Conservation (phyloP, 1,140 invertebrate genomes). For the Meloidogyne chitwoodi region DNA sequence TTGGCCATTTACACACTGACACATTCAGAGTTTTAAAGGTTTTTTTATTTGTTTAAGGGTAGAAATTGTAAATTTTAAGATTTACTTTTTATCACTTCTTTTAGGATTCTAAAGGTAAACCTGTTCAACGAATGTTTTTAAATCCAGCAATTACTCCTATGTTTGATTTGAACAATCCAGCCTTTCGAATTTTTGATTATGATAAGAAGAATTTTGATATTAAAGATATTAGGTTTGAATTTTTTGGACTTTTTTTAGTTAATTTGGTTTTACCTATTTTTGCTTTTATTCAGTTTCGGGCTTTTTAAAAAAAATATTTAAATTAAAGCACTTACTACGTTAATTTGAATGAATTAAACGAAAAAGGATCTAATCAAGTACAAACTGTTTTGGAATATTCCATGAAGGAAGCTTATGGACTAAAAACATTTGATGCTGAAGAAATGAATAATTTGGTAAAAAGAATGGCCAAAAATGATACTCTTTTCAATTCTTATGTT, state of each 20-base stretch:
- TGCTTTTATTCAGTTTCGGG: no score
- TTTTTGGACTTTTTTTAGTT: neutral
- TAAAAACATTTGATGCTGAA: neutral
- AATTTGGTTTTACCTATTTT: no score
- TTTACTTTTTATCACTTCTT: no score
- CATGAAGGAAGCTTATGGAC: conserved; percentile 37
- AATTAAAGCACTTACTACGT: conserved; percentile 47
- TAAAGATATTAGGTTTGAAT: conserved; percentile 41
- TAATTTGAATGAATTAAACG: conserved; percentile 40
- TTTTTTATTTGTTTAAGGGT: neutral
- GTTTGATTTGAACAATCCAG: conserved; percentile 33
- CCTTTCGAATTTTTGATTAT: conserved; percentile 39
- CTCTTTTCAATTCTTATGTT: conserved; percentile 20
- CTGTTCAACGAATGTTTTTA: conserved; percentile 25
- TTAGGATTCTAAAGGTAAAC: conserved; percentile 3
- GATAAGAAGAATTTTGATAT: conserved; percentile 24
- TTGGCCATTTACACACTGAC: conserved; percentile 57
- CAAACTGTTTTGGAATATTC: conserved; percentile 41
- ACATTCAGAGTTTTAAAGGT: conserved; percentile 52
- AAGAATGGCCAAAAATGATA: conserved; percentile 11
- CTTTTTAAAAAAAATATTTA: neutral
- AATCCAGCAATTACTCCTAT: conserved; percentile 34
- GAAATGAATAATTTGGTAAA: conserved; percentile 11
- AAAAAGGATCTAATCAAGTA: conserved; percentile 23
- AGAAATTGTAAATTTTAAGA: neutral